Evolutionary conservation across 1,140 invertebrate species (phyloP), one percentile per base, ranked within the genome.

Genomic region (Drosophila triauraria): DNA sequence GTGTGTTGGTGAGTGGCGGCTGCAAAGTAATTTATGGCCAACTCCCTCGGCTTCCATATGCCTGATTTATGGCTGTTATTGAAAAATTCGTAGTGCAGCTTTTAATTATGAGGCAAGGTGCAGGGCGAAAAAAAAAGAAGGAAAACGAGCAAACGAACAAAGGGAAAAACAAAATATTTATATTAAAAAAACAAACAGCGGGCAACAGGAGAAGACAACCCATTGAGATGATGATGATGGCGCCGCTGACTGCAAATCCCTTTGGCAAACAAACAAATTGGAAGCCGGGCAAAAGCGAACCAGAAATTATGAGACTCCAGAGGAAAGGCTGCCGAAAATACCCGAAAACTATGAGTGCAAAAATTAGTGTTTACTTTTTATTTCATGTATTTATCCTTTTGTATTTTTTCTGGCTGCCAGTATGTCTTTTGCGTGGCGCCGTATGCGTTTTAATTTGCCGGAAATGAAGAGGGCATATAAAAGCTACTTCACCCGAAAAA

Each of bases 21-120:
- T 65, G 46, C 70, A 77, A 85, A 81, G 88, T 91, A 86, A 91
- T 91, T 91, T 91, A 91, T 91, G 83, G 80, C 80, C 58, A 75
- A 53, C 76, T 91, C 90, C 91, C 91, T 58, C 65, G 86, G 80
- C 82, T 82, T 91, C 76, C 90, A 91, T 91, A 84, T 87, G 80
- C 80, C 72, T 91, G 91, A 91, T 91, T 91, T 91, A 91, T 91
- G 70, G 90, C 80, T 87, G 91, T 91, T 91, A 91, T 91, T 91
- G 91, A 91, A 91, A 91, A 91, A 87, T 91, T 91, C 84, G 59
- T 86, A 75, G 75, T 82, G 88, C 78, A 68, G 75, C 87, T 91
- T 91, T 91, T 91, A 91, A 91, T 91, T 91, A 91, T 87, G 87
- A 81, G 75, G 60, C 83, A 65, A 64, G 81, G 70, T 76, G 80